Base-by-base conservation (phyloP, 2,113 vertebrate species). In the Sinocyclocheilus anshuiensis region DNA sequence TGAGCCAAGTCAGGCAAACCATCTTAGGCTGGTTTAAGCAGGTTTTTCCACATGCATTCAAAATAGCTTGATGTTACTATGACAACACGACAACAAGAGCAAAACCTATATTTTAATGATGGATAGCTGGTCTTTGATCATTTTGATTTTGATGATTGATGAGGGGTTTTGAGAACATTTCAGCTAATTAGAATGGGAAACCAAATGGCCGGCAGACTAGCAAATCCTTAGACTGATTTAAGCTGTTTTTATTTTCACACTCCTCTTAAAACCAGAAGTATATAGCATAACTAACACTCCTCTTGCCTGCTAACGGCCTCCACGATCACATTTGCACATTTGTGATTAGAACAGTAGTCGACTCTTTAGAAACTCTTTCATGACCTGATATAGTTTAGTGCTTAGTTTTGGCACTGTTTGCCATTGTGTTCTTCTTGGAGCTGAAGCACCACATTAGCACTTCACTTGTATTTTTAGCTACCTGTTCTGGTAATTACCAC, bases 401-500 rank as follows among this genome's bases (percentile, higher is more conserved):
- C 48, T 18, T 4, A 24, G 33, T 9, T 78, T 63, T 80, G 77
- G 55, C 57, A 42, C 57, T 20, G 10, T 20, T 80, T 80, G 12
- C 55, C 33, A 80, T 61, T 61, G 55, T 33, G 29, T 61, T 61
- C 26, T 57, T 78, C 50, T 78, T 78, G 48, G 45, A 48, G n/a
- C 75, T 26, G 45, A 78, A 57, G 50, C 48, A 48, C 48, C 16
- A 53, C 75, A 16, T 77, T 29, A 77, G 13, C 45, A 77, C 48
- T 77, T 77, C 6, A 18, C 77, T n/a, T 63, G 33, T 80, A 63
- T 80, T 80, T 79, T 80, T 80, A 80, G 33, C 55, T 61, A 79
- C 55, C 33, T 42, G 55, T 24, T 42, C 55, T 61, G 77, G 33
- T 80, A 61, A 61, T 61, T 80, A 22, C 55, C 55, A 24, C 77